phyloP scores from a whole-genome alignment of 2,888 invertebrate species.

The Xestia rhomboidea region DNA sequence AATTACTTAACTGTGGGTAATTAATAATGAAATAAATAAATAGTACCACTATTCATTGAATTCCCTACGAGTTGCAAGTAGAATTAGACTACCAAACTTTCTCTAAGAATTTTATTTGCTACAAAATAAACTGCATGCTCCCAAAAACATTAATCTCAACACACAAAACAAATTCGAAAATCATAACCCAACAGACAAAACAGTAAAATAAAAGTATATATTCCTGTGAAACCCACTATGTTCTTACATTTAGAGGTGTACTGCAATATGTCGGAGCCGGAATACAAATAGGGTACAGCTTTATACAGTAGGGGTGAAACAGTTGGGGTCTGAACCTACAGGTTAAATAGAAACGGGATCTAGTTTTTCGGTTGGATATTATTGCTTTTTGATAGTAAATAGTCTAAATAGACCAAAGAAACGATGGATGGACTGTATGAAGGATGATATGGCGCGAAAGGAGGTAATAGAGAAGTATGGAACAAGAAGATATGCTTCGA shows the following conservation, averaged over 20 bases:
- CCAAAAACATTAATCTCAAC: not conserved
- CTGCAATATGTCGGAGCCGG: constrained; percentile 39
- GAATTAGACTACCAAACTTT: not conserved
- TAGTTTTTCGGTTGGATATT: constrained; percentile 15
- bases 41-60: not conserved
- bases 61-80: not conserved
- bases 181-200: not conserved
- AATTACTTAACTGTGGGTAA: not conserved
- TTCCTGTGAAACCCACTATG: constrained; percentile 9
- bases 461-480: no score
- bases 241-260: constrained; percentile 19
- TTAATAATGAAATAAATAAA: not conserved
- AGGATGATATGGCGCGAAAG: no score
- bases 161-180: constrained; percentile 12
- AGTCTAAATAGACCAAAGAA: no score
- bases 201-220: constrained; percentile 18
- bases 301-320: constrained; percentile 35
- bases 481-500: no score
- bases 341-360: constrained; percentile 20
- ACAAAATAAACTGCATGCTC: not conserved
- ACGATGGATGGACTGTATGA: no score
- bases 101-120: no score
- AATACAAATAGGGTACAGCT: constrained; percentile 54
- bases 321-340: constrained; percentile 30
- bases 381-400: not conserved